Percentiles rank a stretch among this genome's conserved stretches.
Evolutionary conservation across 2,113 vertebrate genomes (phyloP).

Genomic region (Sorex araneus): DNA sequence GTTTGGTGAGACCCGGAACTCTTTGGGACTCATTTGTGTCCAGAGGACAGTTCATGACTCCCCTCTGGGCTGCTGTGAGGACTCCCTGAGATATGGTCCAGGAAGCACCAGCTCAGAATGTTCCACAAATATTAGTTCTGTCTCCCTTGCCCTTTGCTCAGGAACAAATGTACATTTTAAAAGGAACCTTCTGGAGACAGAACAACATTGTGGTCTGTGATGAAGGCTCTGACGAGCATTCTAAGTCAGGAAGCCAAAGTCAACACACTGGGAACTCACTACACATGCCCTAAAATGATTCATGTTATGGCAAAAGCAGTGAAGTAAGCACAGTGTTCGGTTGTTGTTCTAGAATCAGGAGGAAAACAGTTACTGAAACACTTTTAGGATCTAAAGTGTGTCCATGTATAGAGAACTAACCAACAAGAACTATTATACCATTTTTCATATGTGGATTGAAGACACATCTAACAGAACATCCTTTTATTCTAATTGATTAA

Average conservation of each 20-base stretch:
- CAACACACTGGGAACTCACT: not conserved
- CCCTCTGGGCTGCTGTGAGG: not conserved
- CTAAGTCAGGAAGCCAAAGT: conserved; percentile 35
- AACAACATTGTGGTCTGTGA: not conserved
- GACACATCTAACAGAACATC: not conserved
- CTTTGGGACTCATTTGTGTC: conserved; percentile 50
- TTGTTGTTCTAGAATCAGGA: conserved; percentile 16
- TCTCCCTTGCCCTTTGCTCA: not conserved
- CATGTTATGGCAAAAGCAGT: not conserved
- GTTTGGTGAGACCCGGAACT: conserved; percentile 53
- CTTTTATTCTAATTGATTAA: not conserved
- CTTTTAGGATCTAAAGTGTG: conserved; percentile 12
- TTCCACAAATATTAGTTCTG: not conserved
- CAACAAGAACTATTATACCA: not conserved
- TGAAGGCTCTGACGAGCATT: not conserved
- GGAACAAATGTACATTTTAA: conserved; percentile 30
- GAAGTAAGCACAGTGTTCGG: not conserved
- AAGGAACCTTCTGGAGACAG: conserved; percentile 45
- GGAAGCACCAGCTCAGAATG: not conserved
- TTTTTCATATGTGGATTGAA: not conserved
- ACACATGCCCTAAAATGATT: not conserved
- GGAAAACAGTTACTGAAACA: conserved; percentile 10
- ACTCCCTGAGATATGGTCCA: not conserved
- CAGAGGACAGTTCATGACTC: not conserved
- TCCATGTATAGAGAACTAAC: not conserved